Percentiles rank a stretch among this genome's conserved stretches.
Conservation (phyloP, 2,113 vertebrate genomes). For the Propithecus coquereli region DNA sequence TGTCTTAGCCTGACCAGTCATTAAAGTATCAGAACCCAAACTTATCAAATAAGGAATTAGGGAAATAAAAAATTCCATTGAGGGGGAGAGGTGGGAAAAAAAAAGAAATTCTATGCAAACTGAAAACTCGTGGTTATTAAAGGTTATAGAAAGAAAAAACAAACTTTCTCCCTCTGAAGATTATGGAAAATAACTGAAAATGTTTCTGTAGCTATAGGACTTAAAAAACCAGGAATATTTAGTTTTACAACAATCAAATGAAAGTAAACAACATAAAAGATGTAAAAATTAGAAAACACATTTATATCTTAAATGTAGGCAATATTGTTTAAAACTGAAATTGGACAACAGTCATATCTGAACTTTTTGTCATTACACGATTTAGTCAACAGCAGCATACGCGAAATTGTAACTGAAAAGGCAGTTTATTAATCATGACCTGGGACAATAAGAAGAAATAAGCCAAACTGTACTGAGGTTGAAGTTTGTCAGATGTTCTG, state of each 20-base stretch:
- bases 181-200: conserved; percentile 12
- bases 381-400: conserved; percentile 3
- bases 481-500: background rate
- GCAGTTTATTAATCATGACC: conserved; percentile 23
- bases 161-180: conserved; percentile 9
- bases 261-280: conserved; percentile 39
- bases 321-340: conserved; percentile 24
- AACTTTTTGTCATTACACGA: conserved; percentile 27
- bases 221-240: background rate
- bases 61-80: conserved; percentile 27
- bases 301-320: conserved; percentile 26
- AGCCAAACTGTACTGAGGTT: background rate
- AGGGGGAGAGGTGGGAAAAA: no score
- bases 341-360: background rate
- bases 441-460: conserved; percentile 16
- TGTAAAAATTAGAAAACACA: background rate
- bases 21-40: conserved; percentile 19
- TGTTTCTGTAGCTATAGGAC: background rate
- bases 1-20: conserved; percentile 18
- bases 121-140: background rate
- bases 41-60: background rate
- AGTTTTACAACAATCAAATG: conserved; percentile 36
- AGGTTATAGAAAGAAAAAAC: conserved; percentile 17
- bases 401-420: conserved; percentile 34
- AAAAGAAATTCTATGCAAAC: conserved; percentile 15